Conservation (phyloP, 2,797 vertebrate genomes). For the Neostethus bicornis region DNA sequence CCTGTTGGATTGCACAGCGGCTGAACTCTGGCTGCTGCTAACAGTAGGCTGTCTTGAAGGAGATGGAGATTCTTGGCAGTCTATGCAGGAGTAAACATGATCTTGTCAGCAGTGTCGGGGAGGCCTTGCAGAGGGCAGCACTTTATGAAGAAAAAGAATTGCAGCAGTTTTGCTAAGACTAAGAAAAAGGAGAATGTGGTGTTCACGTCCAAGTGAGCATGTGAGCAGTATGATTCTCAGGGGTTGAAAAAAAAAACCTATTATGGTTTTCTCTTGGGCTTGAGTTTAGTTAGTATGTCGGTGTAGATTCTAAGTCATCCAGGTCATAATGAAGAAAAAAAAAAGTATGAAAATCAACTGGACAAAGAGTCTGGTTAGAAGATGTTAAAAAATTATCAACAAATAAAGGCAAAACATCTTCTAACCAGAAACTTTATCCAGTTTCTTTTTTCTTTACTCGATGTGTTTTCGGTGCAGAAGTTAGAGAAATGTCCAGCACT, state of each 20-base stretch:
- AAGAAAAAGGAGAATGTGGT: conserved; percentile 40
- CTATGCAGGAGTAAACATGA: conserved; percentile 44
- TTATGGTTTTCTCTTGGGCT: no score
- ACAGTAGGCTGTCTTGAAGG: conserved; percentile 49
- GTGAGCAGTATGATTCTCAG: conserved; percentile 55
- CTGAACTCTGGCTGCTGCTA: conserved; percentile 36
- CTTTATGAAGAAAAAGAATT: conserved; percentile 48
- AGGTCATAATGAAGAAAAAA: no score
- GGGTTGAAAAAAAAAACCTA: conserved; percentile 43
- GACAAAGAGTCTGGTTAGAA: no score
- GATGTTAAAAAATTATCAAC: no score
- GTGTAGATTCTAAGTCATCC: no score
- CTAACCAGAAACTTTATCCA: no score
- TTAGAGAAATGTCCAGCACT: neutral
- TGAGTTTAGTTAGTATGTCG: no score
- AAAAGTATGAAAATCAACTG: no score
- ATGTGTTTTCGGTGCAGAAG: conserved; percentile 20
- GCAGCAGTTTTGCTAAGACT: conserved; percentile 53
- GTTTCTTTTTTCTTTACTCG: no score
- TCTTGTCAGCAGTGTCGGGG: conserved; percentile 59
- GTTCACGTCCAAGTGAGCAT: conserved; percentile 56
- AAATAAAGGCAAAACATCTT: no score
- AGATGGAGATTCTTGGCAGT: conserved; percentile 55
- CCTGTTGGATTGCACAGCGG: conserved; percentile 16
- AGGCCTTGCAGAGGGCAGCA: conserved; percentile 61